A percentile compares a stretch with the other conserved stretches of the same genome.
These are phyloP conservation scores for Protaetia brevitarsis DNA, from an alignment of 1,140 invertebrate genomes.

Conservation along the genomic window DNA sequence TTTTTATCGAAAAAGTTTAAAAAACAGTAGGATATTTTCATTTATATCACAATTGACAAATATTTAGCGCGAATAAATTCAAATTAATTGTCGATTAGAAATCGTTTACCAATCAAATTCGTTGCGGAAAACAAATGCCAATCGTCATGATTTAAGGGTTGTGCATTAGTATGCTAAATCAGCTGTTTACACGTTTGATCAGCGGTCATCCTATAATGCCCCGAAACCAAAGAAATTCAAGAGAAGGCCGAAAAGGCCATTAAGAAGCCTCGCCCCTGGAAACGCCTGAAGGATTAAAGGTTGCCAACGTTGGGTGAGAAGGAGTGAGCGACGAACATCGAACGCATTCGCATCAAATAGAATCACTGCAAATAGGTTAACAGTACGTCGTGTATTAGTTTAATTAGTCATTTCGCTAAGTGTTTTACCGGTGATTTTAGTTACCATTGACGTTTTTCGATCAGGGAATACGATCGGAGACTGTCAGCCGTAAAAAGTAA, in stretches of 20 bases:
- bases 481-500: neutral
- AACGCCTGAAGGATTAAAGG: neutral
- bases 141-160: too few relatives aligned
- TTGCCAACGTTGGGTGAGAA: slow-evolving; percentile 5
- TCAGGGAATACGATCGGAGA: neutral
- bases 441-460: neutral
- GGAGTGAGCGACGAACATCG: neutral
- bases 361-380: neutral
- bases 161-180: too few relatives aligned
- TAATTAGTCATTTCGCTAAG: neutral
- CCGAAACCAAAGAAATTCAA: neutral
- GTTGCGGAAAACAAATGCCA: too few relatives aligned
- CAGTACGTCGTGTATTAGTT: neutral
- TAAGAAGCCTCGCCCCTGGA: neutral
- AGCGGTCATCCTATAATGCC: too few relatives aligned
- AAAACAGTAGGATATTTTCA: too few relatives aligned
- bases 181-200: too few relatives aligned
- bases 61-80: too few relatives aligned
- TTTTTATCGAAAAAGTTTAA: too few relatives aligned
- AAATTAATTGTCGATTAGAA: too few relatives aligned
- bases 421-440: neutral
- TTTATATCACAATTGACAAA: too few relatives aligned
- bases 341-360: neutral
- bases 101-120: too few relatives aligned
- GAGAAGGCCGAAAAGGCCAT: neutral